A percentile compares a stretch with the other conserved stretches of the same genome.
Evolutionary conservation across 2,888 invertebrate genomes (phyloP).

Genomic region (Tiliacea citrago): DNA sequence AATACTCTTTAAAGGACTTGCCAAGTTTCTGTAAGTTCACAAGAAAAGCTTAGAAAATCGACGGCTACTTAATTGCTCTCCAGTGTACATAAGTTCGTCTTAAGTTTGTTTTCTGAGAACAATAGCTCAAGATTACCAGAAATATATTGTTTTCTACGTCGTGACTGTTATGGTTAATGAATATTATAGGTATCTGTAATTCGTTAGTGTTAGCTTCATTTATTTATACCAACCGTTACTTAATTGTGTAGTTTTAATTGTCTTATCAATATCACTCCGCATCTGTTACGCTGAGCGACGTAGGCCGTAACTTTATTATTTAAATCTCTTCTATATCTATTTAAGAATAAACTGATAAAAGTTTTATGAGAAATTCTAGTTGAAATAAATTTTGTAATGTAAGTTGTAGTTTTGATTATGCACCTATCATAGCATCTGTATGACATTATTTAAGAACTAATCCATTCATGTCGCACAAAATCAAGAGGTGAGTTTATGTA

Average conservation of each 20-base stretch:
- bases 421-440: constrained; percentile 34
- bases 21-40: constrained; percentile 42
- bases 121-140: constrained; percentile 68
- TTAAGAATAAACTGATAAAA: constrained; percentile 78
- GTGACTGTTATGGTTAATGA: constrained; percentile 64
- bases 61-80: constrained; percentile 51
- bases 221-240: constrained; percentile 76
- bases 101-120: constrained; percentile 61
- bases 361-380: constrained; percentile 83
- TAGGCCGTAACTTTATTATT: constrained; percentile 61
- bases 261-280: constrained; percentile 61
- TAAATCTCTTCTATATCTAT: constrained; percentile 68
- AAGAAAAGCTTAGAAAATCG: constrained; percentile 60
- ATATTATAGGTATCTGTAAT: constrained; percentile 63
- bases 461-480: constrained; percentile 12
- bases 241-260: constrained; percentile 77
- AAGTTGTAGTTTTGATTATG: constrained; percentile 69
- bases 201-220: constrained; percentile 63
- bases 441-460: constrained; percentile 21
- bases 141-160: constrained; percentile 61
- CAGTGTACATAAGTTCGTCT: constrained; percentile 44
- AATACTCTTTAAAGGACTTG: constrained; percentile 48
- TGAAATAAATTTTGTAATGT: constrained; percentile 88
- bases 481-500: background rate
- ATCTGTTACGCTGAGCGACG: constrained; percentile 64